A percentile compares a stretch with the other conserved stretches of the same genome.
Evolutionary conservation across 1,140 invertebrate species (phyloP).

Genomic region (Drosophila orena): DNA sequence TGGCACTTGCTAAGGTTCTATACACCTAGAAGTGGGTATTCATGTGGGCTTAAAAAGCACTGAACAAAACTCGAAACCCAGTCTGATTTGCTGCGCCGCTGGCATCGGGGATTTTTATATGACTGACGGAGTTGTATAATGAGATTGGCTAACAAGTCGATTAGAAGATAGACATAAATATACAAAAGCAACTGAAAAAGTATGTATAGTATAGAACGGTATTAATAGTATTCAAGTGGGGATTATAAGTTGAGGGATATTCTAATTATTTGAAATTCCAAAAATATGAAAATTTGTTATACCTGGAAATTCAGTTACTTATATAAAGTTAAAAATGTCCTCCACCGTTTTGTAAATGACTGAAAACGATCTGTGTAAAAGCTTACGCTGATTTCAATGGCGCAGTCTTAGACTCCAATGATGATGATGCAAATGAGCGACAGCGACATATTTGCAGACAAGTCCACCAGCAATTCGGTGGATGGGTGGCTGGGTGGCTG

Average conservation of each 20-base stretch:
- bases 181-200: too few species aligned
- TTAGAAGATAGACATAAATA: background rate
- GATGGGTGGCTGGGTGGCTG: conserved; percentile 10
- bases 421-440: conserved; percentile 57
- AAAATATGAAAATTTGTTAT: too few species aligned
- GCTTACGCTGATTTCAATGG: conserved; percentile 36
- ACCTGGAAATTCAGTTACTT: too few species aligned
- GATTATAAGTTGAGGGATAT: too few species aligned
- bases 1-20: conserved; percentile 37
- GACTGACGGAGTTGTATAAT: conserved; percentile 1
- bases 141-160: background rate
- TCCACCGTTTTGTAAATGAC: conserved; percentile 10
- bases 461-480: conserved; percentile 1
- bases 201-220: too few species aligned
- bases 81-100: conserved; percentile 18
- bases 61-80: conserved; percentile 6
- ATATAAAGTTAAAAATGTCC: too few species aligned
- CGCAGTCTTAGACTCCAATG: conserved; percentile 18
- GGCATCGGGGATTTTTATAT: conserved; percentile 11
- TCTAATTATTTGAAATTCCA: too few species aligned
- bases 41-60: conserved; percentile 12
- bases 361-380: conserved; percentile 36
- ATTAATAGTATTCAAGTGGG: background rate
- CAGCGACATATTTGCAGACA: conserved; percentile 46
- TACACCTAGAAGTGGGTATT: conserved; percentile 10